Conservation (phyloP, 2,113 vertebrate species). For the Pan paniscus region DNA sequence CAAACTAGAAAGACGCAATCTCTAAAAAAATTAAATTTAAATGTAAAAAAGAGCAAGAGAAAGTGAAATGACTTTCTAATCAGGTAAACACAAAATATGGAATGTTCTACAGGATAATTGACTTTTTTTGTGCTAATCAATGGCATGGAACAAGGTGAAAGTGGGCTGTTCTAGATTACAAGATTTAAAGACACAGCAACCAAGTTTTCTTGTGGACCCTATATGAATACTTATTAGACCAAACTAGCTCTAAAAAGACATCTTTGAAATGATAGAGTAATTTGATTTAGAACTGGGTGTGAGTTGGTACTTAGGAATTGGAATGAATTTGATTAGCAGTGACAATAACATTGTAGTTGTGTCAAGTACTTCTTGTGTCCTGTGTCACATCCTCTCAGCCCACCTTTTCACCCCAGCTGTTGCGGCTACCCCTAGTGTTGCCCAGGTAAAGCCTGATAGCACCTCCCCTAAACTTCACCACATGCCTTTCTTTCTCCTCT, state of each 20-base stretch:
- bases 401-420: background rate
- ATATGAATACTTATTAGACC: background rate
- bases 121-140: background rate
- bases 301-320: background rate
- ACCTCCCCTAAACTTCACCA: background rate
- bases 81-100: background rate
- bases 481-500: background rate
- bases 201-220: background rate
- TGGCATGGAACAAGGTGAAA: background rate
- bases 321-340: background rate
- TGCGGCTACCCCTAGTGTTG: background rate
- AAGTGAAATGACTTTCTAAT: background rate
- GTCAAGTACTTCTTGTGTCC: background rate
- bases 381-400: background rate
- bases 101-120: background rate
- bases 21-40: no score
- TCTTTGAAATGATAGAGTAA: background rate
- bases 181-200: background rate
- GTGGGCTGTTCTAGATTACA: background rate
- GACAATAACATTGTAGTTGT: background rate
- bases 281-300: background rate
- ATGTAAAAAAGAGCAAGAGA: background rate
- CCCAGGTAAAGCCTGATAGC: background rate
- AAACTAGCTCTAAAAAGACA: background rate
- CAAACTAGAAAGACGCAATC: no score